These are phyloP conservation scores for Eupithecia insigniata DNA, from an alignment of 2,888 invertebrate genomes.

Conservation along the genomic window DNA sequence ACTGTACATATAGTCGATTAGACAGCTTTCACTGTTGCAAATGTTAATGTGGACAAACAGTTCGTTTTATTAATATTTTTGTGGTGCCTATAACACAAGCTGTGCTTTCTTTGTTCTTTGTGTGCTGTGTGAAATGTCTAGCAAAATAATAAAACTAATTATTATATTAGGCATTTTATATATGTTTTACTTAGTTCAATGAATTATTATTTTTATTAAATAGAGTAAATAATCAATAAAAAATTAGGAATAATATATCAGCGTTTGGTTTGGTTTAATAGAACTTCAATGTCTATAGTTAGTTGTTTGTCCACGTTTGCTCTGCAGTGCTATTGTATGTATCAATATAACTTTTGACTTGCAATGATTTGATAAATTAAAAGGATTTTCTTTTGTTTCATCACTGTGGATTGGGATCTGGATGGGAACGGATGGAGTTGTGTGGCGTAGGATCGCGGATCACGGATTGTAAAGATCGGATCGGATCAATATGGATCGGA, in stretches of 20 bases:
- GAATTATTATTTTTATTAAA: background rate
- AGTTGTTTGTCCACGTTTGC: constrained; percentile 20
- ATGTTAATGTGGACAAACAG: constrained; percentile 26
- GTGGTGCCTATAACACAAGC: background rate
- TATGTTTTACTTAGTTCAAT: background rate
- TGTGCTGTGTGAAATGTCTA: background rate
- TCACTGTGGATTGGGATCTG: constrained; percentile 81
- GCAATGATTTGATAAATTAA: constrained; percentile 64
- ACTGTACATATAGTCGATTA: constrained; percentile 18
- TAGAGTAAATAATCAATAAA: no score
- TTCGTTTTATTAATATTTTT: background rate
- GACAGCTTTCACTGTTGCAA: constrained; percentile 14
- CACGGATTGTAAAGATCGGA: constrained; percentile 34
- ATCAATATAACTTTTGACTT: constrained; percentile 23
- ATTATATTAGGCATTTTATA: background rate
- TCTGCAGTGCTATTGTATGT: constrained; percentile 14
- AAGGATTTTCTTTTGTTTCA: constrained; percentile 83
- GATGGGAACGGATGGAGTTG: constrained; percentile 52
- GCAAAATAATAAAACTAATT: background rate
- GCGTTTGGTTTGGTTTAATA: background rate
- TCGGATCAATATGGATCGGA: constrained; percentile 35
- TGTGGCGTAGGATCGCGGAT: constrained; percentile 45
- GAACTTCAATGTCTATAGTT: background rate
- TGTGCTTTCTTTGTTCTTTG: background rate
- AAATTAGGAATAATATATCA: background rate